Evolutionary conservation across 2,113 vertebrate species (phyloP), one percentile per base, ranked within the genome.

Genomic region (Leuciscus idus): DNA sequence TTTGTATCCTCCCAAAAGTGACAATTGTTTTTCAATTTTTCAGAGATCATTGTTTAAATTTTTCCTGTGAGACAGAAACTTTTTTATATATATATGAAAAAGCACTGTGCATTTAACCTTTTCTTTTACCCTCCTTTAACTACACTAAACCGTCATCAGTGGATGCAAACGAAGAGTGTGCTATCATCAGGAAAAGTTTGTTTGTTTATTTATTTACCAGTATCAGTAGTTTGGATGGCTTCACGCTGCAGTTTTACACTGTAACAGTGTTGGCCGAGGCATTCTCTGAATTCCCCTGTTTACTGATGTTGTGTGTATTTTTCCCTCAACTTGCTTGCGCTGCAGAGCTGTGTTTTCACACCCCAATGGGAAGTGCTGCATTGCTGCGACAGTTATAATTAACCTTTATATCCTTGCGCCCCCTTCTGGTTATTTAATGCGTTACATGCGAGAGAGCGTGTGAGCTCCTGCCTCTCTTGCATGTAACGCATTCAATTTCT

Each of bases 361-460:
- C 87, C 82, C 82, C 66, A 21, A 74, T 55, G 77, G 61, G 78
- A 87, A 74, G 84, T 94, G 90, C 92, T 93, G 94, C 94, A 94
- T 88, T 39, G 89, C 90, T 94, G 94, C 94, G 92, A 93, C 93
- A 93, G 89, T 78, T 79, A 79, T 85, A 83, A 17, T 75, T 30
- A 55, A 0, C n/a, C 66, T 33, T 87, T 83, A 66, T 91, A 39
- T 85, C 79, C 36, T 64, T 21, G 88, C 77, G 90, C 92, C 81
- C 91, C 92, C 73, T 77, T 93, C 93, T 91, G 87, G 30, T 0
- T 26, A 81, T 46, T 48, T n/a, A 4, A 30, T 57, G 81, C 23
- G 19, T 62, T 57, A 72, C 30, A 74, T 26, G 62, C 43, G 30
- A 48, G 19, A 52, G 4, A 28, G 64, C 4, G 61, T 6, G n/a